Evolutionary conservation across 1,140 invertebrate species (phyloP), one percentile per base, ranked within the genome.

Genomic region (Drosophila eugracilis): DNA sequence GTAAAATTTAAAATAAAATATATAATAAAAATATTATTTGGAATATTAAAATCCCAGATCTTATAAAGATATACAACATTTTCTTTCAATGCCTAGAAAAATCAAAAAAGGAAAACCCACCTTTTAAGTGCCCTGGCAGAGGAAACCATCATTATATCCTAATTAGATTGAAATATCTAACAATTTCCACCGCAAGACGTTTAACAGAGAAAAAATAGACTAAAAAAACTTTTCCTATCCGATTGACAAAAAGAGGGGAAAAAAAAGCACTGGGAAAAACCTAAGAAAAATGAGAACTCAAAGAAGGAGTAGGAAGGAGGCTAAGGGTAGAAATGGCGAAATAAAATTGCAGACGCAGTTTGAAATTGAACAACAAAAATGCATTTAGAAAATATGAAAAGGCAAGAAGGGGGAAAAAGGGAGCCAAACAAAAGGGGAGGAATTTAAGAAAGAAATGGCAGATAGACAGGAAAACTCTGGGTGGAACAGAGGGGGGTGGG

Each of bases 311-410:
- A 42, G 24, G 22, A 7, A 19, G 15, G 19, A 24, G 36, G 10
- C 26, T 57, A 53, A 24, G 22, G 21, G 55, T 41, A 32, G 65
- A 41, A 62, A 50, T 5, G 28, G 62, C 60, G 17, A 86, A 81
- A 85, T 86, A 85, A 85, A 85, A 86, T 85, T 85, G 80, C 80
- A 86, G 83, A 81, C 74, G 83, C 83, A 70, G 81, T 88, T 88
- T 53, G 57, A 81, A 86, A 86, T 86, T 86, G 83, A 86, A 86
- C 81, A 86, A 86, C 83, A 86, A 88, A 86, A 86, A 86, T 86
- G 81, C 81, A 86, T 86, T 86, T 86, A 86, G 83, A 81, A 75
- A 86, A 84, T 84, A 76, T 84, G 76, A 75, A 65, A 72, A 49
- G 65, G 44, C 58, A 67, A n/a, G 59, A 52, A 48, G 17, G 74